Percentiles rank a stretch among this genome's conserved stretches.
phyloP scores from a whole-genome alignment of 2,797 vertebrate genomes.

The Chelidonichthys spinosus region DNA sequence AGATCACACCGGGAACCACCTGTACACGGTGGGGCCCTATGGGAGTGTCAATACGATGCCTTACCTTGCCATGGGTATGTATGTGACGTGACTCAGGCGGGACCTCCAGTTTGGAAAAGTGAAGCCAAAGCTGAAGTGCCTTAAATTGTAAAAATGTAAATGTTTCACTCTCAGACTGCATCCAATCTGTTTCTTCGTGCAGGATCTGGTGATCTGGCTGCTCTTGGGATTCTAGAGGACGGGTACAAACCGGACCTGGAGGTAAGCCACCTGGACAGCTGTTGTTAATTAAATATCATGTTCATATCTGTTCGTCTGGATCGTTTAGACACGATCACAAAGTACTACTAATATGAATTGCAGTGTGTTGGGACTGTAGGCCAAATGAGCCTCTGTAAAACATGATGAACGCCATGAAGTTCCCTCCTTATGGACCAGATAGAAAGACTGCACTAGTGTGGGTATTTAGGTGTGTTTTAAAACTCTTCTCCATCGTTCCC shows the following conservation, averaged over 20 bases:
- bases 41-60: slow-evolving; percentile 71
- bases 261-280: slow-evolving; percentile 51
- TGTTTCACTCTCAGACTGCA: neutral
- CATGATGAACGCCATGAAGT: neutral
- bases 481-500: neutral
- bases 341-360: neutral
- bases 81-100: neutral
- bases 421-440: neutral
- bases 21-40: slow-evolving; percentile 79
- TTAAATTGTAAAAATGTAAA: slow-evolving; percentile 1
- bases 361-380: fast-evolving
- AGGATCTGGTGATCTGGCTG: slow-evolving; percentile 84
- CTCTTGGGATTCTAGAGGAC: slow-evolving; percentile 83
- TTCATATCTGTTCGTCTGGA: fast-evolving
- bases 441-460: neutral
- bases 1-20: slow-evolving; percentile 80
- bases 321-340: neutral
- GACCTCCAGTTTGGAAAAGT: too few relatives aligned
- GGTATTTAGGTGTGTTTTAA: neutral
- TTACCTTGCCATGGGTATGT: slow-evolving; percentile 81
- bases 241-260: slow-evolving; percentile 76
- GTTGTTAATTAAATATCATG: too few relatives aligned
- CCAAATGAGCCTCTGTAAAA: neutral
- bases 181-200: neutral
- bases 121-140: too few relatives aligned